Conservation (phyloP, 1,140 invertebrate species). For the Micrasema longulum region DNA sequence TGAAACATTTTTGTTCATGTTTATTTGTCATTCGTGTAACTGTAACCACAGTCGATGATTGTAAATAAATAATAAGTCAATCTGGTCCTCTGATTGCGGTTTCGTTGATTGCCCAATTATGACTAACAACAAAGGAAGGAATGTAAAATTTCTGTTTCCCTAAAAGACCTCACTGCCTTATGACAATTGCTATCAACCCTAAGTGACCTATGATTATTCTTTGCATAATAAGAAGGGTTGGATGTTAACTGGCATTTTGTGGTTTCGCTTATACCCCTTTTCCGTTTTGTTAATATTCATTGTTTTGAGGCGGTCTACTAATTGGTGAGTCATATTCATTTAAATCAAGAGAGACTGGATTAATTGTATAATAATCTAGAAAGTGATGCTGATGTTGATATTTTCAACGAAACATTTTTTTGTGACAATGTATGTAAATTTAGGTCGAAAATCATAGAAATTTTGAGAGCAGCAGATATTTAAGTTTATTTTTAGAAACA, state of each 20-base stretch:
- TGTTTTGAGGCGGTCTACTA: conserved; percentile 10
- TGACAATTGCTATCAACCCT: conserved; percentile 46
- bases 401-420: no score
- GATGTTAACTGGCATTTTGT: conserved; percentile 48
- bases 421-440: no score
- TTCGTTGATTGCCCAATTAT: conserved; percentile 42
- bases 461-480: no score
- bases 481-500: no score
- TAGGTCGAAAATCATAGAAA: no score
- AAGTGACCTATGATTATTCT: conserved; percentile 50
- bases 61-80: conserved; percentile 11
- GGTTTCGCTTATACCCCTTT: conserved; percentile 43
- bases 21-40: no score
- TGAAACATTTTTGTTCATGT: no score
- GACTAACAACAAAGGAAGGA: conserved; percentile 6
- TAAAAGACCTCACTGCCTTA: conserved; percentile 31
- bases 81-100: conserved; percentile 24
- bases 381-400: no score
- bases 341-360: no score
- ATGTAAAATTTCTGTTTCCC: conserved; percentile 49
- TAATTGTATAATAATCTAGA: no score
- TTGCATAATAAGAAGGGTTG: conserved; percentile 46
- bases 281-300: conserved; percentile 37
- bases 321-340: conserved; percentile 30
- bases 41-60: conserved; percentile 47